phyloP scores from a whole-genome alignment of 1,140 invertebrate genomes.

The Bursaphelenchus mucronatus region DNA sequence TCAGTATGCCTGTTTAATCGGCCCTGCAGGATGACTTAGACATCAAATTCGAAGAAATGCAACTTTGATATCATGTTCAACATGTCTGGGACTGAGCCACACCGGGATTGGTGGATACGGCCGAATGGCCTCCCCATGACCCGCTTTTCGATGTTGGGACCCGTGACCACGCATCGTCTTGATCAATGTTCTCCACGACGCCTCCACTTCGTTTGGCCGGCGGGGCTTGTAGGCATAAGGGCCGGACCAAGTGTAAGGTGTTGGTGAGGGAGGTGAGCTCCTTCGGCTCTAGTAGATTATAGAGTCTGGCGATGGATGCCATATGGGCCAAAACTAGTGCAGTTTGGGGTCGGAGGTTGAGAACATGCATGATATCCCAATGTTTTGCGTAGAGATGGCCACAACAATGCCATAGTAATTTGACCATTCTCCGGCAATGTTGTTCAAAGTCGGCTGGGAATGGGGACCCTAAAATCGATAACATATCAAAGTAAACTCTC shows the following conservation, averaged over 20 bases:
- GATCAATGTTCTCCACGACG: conserved; percentile 29
- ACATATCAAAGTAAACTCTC: conserved; percentile 17
- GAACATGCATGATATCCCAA: conserved; percentile 46
- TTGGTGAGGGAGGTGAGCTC: conserved; percentile 39
- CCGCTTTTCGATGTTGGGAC: conserved; percentile 55
- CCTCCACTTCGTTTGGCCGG: conserved; percentile 31
- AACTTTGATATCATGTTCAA: conserved; percentile 35
- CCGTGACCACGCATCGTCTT: conserved; percentile 22
- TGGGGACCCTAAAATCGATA: conserved; percentile 41
- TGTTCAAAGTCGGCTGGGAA: conserved; percentile 51
- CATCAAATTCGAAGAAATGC: neutral
- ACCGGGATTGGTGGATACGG: conserved; percentile 14
- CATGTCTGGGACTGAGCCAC: conserved; percentile 38
- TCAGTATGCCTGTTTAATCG: too few species aligned
- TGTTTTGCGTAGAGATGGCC: conserved; percentile 58
- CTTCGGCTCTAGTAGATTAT: conserved; percentile 47
- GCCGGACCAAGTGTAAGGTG: conserved; percentile 47
- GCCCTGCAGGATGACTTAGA: neutral
- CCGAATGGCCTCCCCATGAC: conserved; percentile 55
- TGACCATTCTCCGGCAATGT: conserved; percentile 36
- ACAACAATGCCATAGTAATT: conserved; percentile 55
- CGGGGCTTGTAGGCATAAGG: conserved; percentile 26
- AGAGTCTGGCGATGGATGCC: conserved; percentile 38
- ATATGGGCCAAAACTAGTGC: conserved; percentile 55
- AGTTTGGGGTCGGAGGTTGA: conserved; percentile 54